A percentile compares a stretch with the other conserved stretches of the same genome.
Conservation (phyloP, 2,888 invertebrate species). For the Ceramica pisi region DNA sequence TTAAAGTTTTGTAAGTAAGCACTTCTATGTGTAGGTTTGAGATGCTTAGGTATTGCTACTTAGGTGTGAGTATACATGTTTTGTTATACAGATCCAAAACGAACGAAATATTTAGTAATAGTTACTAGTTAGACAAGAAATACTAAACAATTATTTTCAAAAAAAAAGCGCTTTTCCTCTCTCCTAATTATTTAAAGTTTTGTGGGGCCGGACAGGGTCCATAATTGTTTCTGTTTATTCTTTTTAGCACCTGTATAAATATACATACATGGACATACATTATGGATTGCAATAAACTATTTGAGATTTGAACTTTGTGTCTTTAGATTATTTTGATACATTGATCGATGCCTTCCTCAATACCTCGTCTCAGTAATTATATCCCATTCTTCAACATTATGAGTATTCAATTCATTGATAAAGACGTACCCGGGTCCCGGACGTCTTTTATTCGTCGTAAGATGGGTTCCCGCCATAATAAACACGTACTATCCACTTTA, state of each 20-base stretch:
- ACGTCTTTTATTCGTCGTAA: constrained; percentile 61
- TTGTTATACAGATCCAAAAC: background rate
- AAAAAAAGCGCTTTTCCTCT: no score
- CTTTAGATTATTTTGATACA: background rate
- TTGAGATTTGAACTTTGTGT: no score
- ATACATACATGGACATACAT: no score
- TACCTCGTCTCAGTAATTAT: constrained; percentile 1
- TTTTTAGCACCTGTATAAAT: no score
- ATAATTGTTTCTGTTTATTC: no score
- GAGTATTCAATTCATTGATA: constrained; percentile 31
- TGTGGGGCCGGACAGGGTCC: no score
- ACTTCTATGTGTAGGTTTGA: no score
- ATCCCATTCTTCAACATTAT: constrained; percentile 5
- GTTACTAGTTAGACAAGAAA: no score
- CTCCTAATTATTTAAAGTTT: no score
- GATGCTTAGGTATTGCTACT: background rate
- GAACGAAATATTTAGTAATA: no score
- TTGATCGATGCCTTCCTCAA: background rate
- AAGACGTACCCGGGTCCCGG: constrained; percentile 52
- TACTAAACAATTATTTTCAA: no score
- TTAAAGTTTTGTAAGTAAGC: background rate
- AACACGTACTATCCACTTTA: constrained; percentile 61
- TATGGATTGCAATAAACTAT: no score
- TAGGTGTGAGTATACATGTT: background rate
- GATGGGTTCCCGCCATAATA: constrained; percentile 53